Base-by-base conservation (phyloP, 2,888 invertebrate species). In the Disparrhopalites patrizii region DNA sequence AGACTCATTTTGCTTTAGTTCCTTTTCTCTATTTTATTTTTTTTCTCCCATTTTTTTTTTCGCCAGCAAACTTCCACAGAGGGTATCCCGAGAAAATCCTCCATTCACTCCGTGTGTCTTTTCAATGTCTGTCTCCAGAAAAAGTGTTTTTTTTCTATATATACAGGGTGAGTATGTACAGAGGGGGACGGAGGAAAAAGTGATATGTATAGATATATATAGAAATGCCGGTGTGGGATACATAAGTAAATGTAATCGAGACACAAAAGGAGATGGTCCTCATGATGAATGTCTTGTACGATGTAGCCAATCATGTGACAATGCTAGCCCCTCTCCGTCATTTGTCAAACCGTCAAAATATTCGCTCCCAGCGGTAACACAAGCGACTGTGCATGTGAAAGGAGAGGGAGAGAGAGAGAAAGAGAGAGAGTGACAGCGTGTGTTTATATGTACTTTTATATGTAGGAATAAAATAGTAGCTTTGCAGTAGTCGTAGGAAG, bases 241-340 rank as follows among this genome's bases (percentile, higher is more conserved):
- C 43, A 52, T 51, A 62, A 55, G 62, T 62, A 36, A 40, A 62
- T 63, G 54, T 33, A 63, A 40, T 63, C 40, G 54, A 54, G 28
- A 52, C 55, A 51, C 63, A 63, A 63, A 63, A 56, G 63, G 63
- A 63, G 55, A 66, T 67, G 67, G 68, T 67, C 63, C 69, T 56
- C 65, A 66, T 73, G 73, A 73, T 73, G 73, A 68, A 73, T 73
- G 70, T 71, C 68, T 69, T 67, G 66, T 69, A 66, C 68, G 71
- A 73, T 71, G 70, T 71, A 69, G 70, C 73, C 73, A 73, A 73
- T 73, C 71, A 73, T 73, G 67, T 68, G 69, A 73, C 71, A 73
- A 73, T 71, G 70, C 67, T 70, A 65, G 66, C 68, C 71, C 70
- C 68, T 68, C 68, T 67, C 62, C 61, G 67, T 67, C 73, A 73